Base-by-base conservation (phyloP, 2,113 vertebrate species). In the Notothenia rossii region DNA sequence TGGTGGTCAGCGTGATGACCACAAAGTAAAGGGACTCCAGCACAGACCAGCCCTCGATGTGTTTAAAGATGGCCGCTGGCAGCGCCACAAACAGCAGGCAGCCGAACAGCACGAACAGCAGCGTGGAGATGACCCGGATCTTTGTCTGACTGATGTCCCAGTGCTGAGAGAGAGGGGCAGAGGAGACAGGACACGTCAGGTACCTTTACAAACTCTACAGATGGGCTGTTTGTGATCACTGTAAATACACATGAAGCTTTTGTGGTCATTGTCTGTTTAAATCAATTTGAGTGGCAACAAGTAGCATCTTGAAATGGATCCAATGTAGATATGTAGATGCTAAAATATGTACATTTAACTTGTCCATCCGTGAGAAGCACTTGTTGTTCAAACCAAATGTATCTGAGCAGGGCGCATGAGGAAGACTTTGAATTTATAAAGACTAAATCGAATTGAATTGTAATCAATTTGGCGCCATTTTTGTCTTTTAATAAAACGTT, bases 101-200 rank as follows among this genome's bases (percentile, higher is more conserved):
- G 86, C 97, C 97, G 20, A 98, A 98, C 4, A 99, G 85, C 40
- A 98, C 97, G 70, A 99, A 99, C 85, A 99, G 96, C 88, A 98
- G 95, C n/a, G 97, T 98, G 63, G 97, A 98, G 85, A 96, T 98
- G 79, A 99, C 97, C 11, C 97, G 96, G 81, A 98, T 98, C 95
- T 98, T 99, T 73, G 97, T 99, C 93, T 98, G 97, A 92, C 95
- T 98, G 69, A 99, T 96, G 81, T 97, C 96, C 96, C 97, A 96
- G 80, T 98, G 97, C 97, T 99, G 85, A 17, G n/a, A 63, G n/a
- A 59, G 20, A 79, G 13, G 75, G 1, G 20, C 8, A 12, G 15
- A 54, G 49, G n/a, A 17, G 36, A 76, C 50, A 0, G 48, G 17
- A 3, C 8, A 49, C 43, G 10, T 62, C 25, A 36, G 15, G 12